Percentiles rank a stretch among this genome's conserved stretches.
These are phyloP conservation scores for Pangasius mekongensis DNA, from an alignment of 2,797 vertebrate genomes.

Conservation along the genomic window DNA sequence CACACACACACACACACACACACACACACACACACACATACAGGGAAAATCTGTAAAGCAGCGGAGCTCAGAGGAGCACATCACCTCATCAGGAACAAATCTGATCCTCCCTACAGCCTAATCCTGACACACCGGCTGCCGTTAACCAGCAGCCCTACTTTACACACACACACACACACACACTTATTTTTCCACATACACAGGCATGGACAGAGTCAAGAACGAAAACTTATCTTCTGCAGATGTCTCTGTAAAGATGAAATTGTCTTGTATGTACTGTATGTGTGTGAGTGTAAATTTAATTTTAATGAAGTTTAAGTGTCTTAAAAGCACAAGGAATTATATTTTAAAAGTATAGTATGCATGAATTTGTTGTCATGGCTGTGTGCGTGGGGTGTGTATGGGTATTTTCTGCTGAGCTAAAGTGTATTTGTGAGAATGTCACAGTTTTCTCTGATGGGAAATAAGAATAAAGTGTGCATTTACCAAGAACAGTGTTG, in stretches of 20 bases:
- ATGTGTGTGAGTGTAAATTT: background rate
- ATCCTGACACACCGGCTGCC: conserved; percentile 76
- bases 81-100: conserved; percentile 74
- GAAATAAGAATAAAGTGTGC: background rate
- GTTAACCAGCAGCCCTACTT: conserved; percentile 63
- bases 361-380: background rate
- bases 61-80: conserved; percentile 45
- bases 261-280: too few species aligned
- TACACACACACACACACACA: conserved; percentile 13
- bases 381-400: background rate
- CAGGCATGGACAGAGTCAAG: background rate
- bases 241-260: background rate
- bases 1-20: conserved; percentile 57
- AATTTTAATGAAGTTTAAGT: background rate
- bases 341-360: background rate
- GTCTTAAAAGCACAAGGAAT: background rate
- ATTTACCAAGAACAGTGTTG: background rate
- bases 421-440: background rate
- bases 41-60: conserved; percentile 34
- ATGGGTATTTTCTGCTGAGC: background rate
- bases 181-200: background rate
- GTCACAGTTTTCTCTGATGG: background rate
- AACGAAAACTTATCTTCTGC: background rate
- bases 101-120: conserved; percentile 73
- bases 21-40: conserved; percentile 16